These are phyloP conservation scores for Vanessa atalanta DNA, from an alignment of 1,140 invertebrate genomes.

Conservation along the genomic window DNA sequence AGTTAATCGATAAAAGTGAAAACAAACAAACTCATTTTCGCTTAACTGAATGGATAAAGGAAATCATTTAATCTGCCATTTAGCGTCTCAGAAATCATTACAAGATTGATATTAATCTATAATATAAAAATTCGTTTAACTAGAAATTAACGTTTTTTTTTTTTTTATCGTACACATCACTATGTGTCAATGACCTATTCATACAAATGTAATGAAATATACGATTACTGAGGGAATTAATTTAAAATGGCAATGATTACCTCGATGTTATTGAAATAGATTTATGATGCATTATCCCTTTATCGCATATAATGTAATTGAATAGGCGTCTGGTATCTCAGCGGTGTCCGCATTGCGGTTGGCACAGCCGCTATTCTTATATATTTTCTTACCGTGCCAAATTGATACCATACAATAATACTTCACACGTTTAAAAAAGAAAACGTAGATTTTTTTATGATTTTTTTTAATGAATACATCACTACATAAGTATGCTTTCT, in stretches of 20 bases:
- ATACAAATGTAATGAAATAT: no score
- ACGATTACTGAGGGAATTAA: neutral
- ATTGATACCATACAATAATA: neutral
- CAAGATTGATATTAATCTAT: no score
- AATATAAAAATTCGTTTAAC: no score
- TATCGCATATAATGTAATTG: conserved; percentile 26
- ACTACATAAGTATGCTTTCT: neutral
- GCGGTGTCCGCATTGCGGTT: conserved; percentile 36
- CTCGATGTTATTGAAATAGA: conserved; percentile 3
- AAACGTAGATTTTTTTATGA: neutral
- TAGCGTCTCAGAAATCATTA: no score
- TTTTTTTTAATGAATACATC: neutral
- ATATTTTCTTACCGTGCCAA: conserved; percentile 18
- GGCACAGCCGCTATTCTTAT: conserved; percentile 24
- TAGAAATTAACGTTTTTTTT: no score
- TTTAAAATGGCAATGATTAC: neutral
- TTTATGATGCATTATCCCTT: conserved; percentile 1
- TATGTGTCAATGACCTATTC: no score
- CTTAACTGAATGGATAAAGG: no score
- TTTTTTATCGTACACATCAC: no score
- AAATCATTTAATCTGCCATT: no score
- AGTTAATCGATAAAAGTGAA: no score
- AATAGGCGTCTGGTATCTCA: conserved; percentile 23
- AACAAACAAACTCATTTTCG: no score
- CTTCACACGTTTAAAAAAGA: neutral